A percentile compares a stretch with the other conserved stretches of the same genome.
These are phyloP conservation scores for Stigmatopora nigra DNA, from an alignment of 2,113 vertebrate species.

Conservation along the genomic window DNA sequence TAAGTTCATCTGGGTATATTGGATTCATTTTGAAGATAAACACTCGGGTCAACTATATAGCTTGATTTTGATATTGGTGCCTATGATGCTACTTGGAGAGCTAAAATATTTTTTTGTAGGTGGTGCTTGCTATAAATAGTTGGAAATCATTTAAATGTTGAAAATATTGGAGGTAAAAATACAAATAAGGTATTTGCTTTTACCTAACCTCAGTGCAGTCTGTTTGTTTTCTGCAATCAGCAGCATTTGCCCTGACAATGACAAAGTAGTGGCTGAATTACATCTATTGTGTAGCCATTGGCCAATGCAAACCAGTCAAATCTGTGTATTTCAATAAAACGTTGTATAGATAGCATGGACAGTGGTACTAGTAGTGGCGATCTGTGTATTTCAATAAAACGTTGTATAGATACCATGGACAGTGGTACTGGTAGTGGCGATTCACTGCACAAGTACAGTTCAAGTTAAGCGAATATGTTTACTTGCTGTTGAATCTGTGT, in stretches of 20 bases:
- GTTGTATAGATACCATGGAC: background rate
- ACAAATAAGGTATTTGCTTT: background rate
- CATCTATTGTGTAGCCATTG: background rate
- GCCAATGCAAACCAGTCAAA: background rate
- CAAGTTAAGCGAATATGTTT: too few species aligned
- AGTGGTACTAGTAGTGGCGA: background rate
- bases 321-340: background rate
- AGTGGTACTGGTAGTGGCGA: too few species aligned
- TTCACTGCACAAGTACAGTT: too few species aligned
- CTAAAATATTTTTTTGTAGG: too few species aligned
- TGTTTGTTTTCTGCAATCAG: background rate
- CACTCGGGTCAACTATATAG: too few species aligned
- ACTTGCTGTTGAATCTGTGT: too few species aligned
- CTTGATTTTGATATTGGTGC: too few species aligned
- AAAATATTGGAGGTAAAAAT: background rate
- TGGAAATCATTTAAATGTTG: background rate
- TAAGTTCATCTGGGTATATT: too few species aligned
- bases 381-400: background rate
- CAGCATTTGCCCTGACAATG: background rate
- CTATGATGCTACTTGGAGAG: too few species aligned
- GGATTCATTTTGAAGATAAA: too few species aligned
- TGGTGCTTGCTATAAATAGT: too few species aligned
- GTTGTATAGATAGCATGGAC: background rate
- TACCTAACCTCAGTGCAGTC: background rate
- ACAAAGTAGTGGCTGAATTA: background rate